Percentiles rank a stretch among this genome's conserved stretches.
Evolutionary conservation across 2,888 invertebrate genomes (phyloP).

Genomic region (Smittia sp.): DNA sequence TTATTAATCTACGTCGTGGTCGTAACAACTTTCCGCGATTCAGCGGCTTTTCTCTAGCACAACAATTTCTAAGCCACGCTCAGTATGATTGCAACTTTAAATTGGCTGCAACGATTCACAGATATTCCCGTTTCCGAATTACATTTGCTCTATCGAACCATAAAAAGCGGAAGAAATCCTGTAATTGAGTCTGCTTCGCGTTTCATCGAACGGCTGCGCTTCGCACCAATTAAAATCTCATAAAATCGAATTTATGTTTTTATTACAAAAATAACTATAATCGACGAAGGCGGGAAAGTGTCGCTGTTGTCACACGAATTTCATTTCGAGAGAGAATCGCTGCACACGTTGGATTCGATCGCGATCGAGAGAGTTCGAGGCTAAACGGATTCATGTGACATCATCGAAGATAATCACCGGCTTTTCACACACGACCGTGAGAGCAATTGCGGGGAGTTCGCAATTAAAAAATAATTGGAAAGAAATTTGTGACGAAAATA

Average conservation of each 20-base stretch:
- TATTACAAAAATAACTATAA: not conserved
- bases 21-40: no score
- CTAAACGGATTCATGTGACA: not conserved
- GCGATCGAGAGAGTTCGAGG: not conserved
- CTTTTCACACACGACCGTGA: not conserved
- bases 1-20: no score
- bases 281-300: not conserved
- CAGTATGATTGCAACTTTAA: no score
- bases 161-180: not conserved
- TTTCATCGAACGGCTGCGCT: not conserved
- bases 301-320: not conserved
- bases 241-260: not conserved
- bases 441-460: not conserved
- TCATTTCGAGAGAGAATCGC: not conserved
- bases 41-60: no score
- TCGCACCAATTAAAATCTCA: not conserved
- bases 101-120: no score
- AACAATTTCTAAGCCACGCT: no score
- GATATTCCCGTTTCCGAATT: no score
- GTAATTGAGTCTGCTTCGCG: not conserved
- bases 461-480: slow-evolving; percentile 8
- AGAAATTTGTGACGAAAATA: not conserved
- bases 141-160: no score
- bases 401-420: not conserved
- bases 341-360: not conserved